Percentiles rank a stretch among this genome's conserved stretches.
phyloP scores from a whole-genome alignment of 2,113 vertebrate species.

The Tylochromis polylepis region DNA sequence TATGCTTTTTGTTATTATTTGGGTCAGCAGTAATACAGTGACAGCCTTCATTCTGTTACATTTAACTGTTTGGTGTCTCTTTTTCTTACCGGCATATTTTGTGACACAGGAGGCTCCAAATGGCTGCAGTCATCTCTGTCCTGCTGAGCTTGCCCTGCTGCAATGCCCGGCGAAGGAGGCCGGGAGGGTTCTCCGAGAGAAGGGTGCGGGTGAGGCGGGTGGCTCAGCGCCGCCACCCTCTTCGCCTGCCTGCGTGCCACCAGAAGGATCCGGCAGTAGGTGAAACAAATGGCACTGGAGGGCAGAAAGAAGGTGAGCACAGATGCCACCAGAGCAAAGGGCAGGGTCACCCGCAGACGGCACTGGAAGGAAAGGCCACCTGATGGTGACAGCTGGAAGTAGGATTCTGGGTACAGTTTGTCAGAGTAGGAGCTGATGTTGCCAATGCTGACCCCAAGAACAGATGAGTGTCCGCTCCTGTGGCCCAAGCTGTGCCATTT shows the following conservation, averaged over 20 bases:
- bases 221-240: slow-evolving; percentile 84
- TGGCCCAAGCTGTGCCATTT: slow-evolving; percentile 87
- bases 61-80: not conserved
- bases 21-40: not conserved
- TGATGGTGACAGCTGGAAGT: slow-evolving; percentile 56
- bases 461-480: not conserved
- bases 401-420: slow-evolving; percentile 54
- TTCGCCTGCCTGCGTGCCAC: slow-evolving; percentile 85
- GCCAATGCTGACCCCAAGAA: not conserved
- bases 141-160: slow-evolving; percentile 29
- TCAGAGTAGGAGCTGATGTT: slow-evolving; percentile 51
- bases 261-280: slow-evolving; percentile 92
- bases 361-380: slow-evolving; percentile 77
- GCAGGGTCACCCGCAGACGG: slow-evolving; percentile 84
- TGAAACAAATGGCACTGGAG: slow-evolving; percentile 91
- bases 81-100: slow-evolving; percentile 63
- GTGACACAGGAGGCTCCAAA: slow-evolving; percentile 56
- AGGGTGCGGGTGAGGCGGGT: slow-evolving; percentile 68
- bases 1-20: not conserved
- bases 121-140: slow-evolving; percentile 68
- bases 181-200: slow-evolving; percentile 75
- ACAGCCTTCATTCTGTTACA: not conserved
- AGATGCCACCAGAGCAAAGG: slow-evolving; percentile 89
- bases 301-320: slow-evolving; percentile 95
- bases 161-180: slow-evolving; percentile 60